These are phyloP conservation scores for Drosophila auraria DNA, from an alignment of 1,140 invertebrate species.

Conservation along the genomic window DNA sequence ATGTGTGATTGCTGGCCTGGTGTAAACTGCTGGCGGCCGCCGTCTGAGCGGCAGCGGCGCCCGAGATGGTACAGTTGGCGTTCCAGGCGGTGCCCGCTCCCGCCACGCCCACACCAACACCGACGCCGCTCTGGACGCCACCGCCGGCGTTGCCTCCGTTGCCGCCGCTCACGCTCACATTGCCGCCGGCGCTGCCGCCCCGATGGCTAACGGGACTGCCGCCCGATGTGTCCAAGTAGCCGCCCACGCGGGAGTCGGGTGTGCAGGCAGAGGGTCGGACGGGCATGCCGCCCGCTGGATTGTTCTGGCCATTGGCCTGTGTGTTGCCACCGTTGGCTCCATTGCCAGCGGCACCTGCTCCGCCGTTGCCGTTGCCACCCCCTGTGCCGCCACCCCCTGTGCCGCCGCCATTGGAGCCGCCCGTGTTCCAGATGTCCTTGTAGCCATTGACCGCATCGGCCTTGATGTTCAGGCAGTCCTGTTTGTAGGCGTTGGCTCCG, in stretches of 20 bases:
- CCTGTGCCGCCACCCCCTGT: constrained; percentile 67
- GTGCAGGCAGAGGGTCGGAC: constrained; percentile 94
- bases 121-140: constrained; percentile 86
- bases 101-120: constrained; percentile 87
- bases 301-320: constrained; percentile 86
- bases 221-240: constrained; percentile 88
- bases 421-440: constrained; percentile 88
- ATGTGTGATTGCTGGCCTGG: constrained; percentile 95
- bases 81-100: constrained; percentile 86
- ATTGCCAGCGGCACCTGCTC: constrained; percentile 80
- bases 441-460: constrained; percentile 87
- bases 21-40: constrained; percentile 93
- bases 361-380: constrained; percentile 73
- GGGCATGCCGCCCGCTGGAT: constrained; percentile 86
- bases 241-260: constrained; percentile 91
- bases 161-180: constrained; percentile 89
- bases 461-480: constrained; percentile 86
- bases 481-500: constrained; percentile 81
- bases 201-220: constrained; percentile 91
- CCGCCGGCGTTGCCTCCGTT: constrained; percentile 86
- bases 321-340: constrained; percentile 79
- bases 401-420: constrained; percentile 86
- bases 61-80: constrained; percentile 85
- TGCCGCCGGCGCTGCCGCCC: constrained; percentile 88
- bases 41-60: constrained; percentile 90